Conservation (phyloP, 2,113 vertebrate genomes). For the Hippopotamus amphibius region DNA sequence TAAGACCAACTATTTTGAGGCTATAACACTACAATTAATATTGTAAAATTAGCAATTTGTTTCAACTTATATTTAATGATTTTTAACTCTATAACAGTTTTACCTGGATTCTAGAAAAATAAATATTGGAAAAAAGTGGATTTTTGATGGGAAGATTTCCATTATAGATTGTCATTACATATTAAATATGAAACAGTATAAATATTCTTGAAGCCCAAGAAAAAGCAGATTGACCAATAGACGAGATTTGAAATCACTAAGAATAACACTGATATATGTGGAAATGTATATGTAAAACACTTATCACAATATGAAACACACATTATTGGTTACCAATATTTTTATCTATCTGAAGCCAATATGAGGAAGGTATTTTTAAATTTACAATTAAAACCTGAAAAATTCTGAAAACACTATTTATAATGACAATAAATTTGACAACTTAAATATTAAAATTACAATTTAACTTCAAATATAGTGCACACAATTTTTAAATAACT, state of each 20-base stretch:
- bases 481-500: neutral
- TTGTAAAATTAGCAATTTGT: neutral
- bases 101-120: neutral
- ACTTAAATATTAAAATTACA: neutral
- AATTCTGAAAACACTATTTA: too few species aligned
- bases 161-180: neutral
- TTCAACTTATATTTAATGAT: neutral
- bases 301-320: neutral
- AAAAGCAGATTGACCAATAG: neutral
- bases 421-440: neutral
- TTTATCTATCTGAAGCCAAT: neutral
- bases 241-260: neutral
- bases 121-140: neutral
- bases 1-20: neutral
- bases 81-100: neutral
- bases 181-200: neutral
- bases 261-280: neutral
- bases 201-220: neutral
- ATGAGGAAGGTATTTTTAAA: too few species aligned
- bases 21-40: neutral
- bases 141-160: neutral
- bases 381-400: too few species aligned
- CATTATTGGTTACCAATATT: neutral
- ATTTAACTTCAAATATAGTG: neutral
- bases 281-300: neutral